Evolutionary conservation across 2,113 vertebrate genomes (phyloP).

Genomic region (Thunnus maccoyii): DNA sequence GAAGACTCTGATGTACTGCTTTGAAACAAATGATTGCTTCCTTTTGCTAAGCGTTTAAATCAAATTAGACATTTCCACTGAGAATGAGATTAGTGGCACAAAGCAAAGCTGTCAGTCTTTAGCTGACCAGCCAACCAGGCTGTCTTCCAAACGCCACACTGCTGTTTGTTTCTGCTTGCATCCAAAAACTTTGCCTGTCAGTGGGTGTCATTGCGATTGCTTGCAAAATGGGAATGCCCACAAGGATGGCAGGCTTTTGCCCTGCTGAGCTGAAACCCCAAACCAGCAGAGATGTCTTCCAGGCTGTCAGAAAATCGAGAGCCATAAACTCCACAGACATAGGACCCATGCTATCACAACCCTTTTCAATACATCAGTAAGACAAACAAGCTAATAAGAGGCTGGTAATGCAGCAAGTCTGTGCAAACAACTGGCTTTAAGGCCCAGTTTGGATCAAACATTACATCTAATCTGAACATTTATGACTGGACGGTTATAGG

Average conservation of each 20-base stretch:
- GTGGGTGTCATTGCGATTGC: slow-evolving; percentile 20
- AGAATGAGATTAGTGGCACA: slow-evolving; percentile 13
- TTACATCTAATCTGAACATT: slow-evolving; percentile 4
- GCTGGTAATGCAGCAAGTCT: not conserved
- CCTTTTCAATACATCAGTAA: no score
- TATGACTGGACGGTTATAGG: not conserved
- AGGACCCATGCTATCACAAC: no score
- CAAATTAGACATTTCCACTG: slow-evolving; percentile 39
- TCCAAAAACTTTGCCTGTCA: slow-evolving; percentile 32
- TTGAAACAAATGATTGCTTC: slow-evolving; percentile 16
- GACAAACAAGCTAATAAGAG: not conserved
- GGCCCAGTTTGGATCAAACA: not conserved
- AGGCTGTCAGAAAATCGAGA: slow-evolving; percentile 12
- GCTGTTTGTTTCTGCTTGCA: slow-evolving; percentile 39
- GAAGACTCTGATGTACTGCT: not conserved
- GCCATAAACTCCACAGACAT: no score
- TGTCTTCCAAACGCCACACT: slow-evolving; percentile 21
- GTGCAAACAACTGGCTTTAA: not conserved
- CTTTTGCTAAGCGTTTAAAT: slow-evolving; percentile 27
- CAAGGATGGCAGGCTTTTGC: not conserved
- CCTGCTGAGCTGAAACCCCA: not conserved
- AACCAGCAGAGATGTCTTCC: not conserved
- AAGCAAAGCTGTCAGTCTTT: slow-evolving; percentile 35
- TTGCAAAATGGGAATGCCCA: slow-evolving; percentile 39
- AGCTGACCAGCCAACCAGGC: slow-evolving; percentile 38